phyloP scores from a whole-genome alignment of 2,797 vertebrate species.

The Petrocephalus sullivani region DNA sequence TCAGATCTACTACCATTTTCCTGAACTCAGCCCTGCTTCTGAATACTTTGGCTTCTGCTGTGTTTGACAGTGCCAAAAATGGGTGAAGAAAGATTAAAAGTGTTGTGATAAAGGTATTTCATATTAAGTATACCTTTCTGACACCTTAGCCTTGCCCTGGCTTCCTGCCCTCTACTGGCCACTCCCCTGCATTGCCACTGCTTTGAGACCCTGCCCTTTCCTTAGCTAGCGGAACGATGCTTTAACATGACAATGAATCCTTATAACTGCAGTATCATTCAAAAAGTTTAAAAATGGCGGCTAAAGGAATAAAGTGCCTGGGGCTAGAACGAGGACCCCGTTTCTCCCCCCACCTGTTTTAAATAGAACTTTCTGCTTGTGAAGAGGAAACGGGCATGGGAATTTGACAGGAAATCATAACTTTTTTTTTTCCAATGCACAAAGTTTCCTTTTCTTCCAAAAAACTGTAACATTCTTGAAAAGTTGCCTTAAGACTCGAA shows the following conservation, averaged over 20 bases:
- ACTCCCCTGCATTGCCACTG: constrained; percentile 47
- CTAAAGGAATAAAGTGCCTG: constrained; percentile 55
- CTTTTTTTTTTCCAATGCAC: constrained; percentile 67
- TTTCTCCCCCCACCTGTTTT: background rate
- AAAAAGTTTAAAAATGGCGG: constrained; percentile 33
- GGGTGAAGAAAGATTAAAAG: constrained; percentile 51
- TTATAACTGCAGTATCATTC: constrained; percentile 39
- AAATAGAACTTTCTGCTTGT: constrained; percentile 41
- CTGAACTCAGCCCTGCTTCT: constrained; percentile 14
- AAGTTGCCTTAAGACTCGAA: constrained; percentile 50
- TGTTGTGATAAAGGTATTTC: constrained; percentile 52
- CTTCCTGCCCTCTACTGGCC: constrained; percentile 23
- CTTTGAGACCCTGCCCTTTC: constrained; percentile 38
- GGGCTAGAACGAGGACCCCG: constrained; percentile 46
- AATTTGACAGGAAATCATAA: constrained; percentile 36
- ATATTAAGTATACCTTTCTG: constrained; percentile 57
- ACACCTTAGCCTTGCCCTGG: constrained; percentile 46
- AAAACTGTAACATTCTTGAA: constrained; percentile 38
- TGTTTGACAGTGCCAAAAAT: constrained; percentile 67
- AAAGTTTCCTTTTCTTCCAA: constrained; percentile 45
- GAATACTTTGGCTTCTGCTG: constrained; percentile 42
- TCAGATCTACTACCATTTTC: background rate
- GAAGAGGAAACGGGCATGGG: constrained; percentile 42
- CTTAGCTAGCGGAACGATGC: constrained; percentile 58
- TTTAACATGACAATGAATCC: background rate